Evolutionary conservation across 2,888 invertebrate genomes (phyloP).

Genomic region (Hesperia comma): DNA sequence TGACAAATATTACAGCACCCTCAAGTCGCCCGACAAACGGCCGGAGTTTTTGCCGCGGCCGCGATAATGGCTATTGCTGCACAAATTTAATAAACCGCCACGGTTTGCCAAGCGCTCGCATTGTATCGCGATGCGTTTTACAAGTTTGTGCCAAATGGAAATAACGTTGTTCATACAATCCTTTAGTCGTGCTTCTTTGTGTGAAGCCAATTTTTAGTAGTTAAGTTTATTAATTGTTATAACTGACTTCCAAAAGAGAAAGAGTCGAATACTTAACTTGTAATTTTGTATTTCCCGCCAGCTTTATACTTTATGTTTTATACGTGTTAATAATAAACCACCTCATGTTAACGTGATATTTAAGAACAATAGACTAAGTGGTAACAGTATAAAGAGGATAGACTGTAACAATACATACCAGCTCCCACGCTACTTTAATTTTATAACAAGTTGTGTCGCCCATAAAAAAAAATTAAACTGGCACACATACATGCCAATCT

Average conservation of each 20-base stretch:
- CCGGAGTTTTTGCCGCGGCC: constrained; percentile 8
- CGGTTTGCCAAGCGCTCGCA: constrained; percentile 20
- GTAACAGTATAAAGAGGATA: too few relatives aligned
- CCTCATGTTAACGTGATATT: too few relatives aligned
- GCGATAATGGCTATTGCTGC: constrained; percentile 26
- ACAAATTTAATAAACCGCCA: constrained; percentile 23
- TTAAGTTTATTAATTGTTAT: not conserved
- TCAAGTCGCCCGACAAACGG: constrained; percentile 19
- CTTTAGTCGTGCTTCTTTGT: not conserved
- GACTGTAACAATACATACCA: too few relatives aligned
- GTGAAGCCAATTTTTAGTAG: not conserved
- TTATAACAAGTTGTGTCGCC: too few relatives aligned
- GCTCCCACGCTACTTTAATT: too few relatives aligned
- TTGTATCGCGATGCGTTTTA: constrained; percentile 23
- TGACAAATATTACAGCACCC: constrained; percentile 18
- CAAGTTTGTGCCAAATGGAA: constrained; percentile 21
- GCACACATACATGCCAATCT: too few relatives aligned
- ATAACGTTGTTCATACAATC: constrained; percentile 8
- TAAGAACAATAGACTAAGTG: too few relatives aligned
- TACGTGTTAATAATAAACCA: too few relatives aligned
- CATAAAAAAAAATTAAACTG: too few relatives aligned
- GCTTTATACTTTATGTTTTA: too few relatives aligned
- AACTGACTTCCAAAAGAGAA: not conserved
- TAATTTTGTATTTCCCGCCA: too few relatives aligned
- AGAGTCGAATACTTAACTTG: too few relatives aligned